Percentiles rank a stretch among this genome's conserved stretches.
These are phyloP conservation scores for Indri indri DNA, from an alignment of 2,113 vertebrate species.

Conservation along the genomic window DNA sequence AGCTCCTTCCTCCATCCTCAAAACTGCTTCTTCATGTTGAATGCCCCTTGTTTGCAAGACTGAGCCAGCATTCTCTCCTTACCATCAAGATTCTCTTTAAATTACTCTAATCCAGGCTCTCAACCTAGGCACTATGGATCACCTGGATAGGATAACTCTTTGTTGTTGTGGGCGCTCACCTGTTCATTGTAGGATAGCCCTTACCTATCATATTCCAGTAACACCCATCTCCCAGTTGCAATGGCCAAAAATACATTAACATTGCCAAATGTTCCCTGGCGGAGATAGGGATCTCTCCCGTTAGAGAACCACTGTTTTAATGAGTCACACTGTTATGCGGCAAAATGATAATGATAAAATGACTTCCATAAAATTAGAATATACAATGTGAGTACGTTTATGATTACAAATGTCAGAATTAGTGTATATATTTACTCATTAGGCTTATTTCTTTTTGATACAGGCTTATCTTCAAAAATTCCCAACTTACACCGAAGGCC, in stretches of 20 bases:
- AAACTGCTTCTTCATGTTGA: neutral
- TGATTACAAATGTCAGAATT: neutral
- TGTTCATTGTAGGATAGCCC: neutral
- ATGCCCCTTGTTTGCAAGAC: neutral
- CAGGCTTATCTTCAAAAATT: neutral
- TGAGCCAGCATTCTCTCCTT: neutral
- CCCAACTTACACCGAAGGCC: neutral
- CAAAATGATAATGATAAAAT: neutral
- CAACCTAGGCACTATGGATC: too few relatives aligned
- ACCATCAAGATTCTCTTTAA: neutral
- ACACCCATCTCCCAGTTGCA: fast-evolving
- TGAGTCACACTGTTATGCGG: neutral
- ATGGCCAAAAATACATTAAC: neutral
- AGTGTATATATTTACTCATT: neutral
- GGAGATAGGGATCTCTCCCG: fast-evolving
- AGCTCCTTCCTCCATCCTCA: neutral
- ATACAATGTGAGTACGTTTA: neutral
- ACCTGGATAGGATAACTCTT: too few relatives aligned
- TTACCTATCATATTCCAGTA: too few relatives aligned
- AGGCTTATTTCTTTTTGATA: neutral
- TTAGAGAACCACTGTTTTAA: neutral
- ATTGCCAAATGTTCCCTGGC: neutral
- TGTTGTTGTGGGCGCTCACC: fast-evolving
- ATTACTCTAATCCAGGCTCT: neutral
- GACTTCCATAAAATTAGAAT: neutral